Conservation (phyloP, 2,113 vertebrate genomes). For the Solenodon paradoxus region DNA sequence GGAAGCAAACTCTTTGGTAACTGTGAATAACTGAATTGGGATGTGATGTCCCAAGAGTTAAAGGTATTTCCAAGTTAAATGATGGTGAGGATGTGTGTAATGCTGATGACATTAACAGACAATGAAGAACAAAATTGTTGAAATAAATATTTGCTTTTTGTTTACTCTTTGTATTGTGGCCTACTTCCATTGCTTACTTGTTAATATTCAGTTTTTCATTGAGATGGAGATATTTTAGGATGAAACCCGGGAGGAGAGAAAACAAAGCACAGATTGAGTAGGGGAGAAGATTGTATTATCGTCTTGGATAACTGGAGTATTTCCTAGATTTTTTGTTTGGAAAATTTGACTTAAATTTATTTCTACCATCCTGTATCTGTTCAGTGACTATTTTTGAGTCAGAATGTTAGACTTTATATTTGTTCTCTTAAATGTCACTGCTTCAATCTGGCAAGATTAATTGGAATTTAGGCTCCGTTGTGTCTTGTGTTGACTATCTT, state of each 20-base stretch:
- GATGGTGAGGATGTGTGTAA: neutral
- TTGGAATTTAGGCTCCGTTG: neutral
- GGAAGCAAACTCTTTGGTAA: neutral
- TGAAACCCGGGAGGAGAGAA: neutral
- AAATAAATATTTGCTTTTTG: neutral
- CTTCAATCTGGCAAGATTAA: neutral
- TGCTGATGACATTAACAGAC: neutral
- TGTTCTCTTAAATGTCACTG: constrained; percentile 4
- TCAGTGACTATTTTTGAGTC: neutral
- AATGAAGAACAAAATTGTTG: neutral
- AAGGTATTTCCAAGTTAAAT: neutral
- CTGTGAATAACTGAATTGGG: neutral
- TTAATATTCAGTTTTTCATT: neutral
- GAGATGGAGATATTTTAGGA: neutral
- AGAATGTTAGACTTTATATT: neutral
- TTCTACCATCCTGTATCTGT: neutral
- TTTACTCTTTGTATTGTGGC: neutral
- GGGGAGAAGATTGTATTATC: neutral
- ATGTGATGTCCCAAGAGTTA: neutral
- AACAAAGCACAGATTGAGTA: too few species aligned
- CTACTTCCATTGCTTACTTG: neutral
- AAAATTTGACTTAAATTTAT: constrained; percentile 2
- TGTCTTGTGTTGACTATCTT: neutral
- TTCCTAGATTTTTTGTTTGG: constrained; percentile 1
- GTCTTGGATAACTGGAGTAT: neutral